Base-by-base conservation (phyloP, 2,797 vertebrate genomes). In the Sebastes elongatus region DNA sequence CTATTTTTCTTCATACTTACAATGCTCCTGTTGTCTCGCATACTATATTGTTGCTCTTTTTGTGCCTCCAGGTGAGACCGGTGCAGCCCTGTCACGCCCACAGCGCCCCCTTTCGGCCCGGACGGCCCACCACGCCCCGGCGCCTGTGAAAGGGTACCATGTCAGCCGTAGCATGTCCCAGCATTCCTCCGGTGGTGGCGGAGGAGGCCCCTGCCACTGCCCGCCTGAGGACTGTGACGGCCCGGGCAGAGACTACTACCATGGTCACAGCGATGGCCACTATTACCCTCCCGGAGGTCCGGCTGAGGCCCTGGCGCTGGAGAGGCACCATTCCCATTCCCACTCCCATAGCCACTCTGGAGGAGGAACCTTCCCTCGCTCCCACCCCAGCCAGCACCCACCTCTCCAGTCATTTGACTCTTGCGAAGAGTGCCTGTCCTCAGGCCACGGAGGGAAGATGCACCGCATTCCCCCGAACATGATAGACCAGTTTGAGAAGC, bases 401-500 rank as follows among this genome's bases (percentile, higher is more conserved):
- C 79, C 92, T 72, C 92, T 93, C 11, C 97, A 96, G 83, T 96
- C 96, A 6, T 97, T 97, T 71, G 98, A 99, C 95, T 97, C 97
- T 83, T 99, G 98, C 38, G 98, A 99, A 91, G 98, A 99, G 92
- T 99, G 98, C 93, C 92, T 98, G 93, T 90, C 95, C 18, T 89
- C 95, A 6, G 88, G 90, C 57, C 94, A 94, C 0, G 92, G 92
- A 20, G 95, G 96, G 78, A 99, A 99, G 96, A 97, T 97, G 95
- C 97, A 98, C 35, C 98, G 97, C 86, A 96, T 99, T 85, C 98
- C 98, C 78, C 96, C 98, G 0, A 98, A 96, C 79, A 92, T 99
- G 92, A 94, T 98, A 75, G 98, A 99, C 92, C 98, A 99, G 95
- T 98, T 99, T 59, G 98, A 99, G 93, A 99, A 99, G 94, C 98